Conservation (phyloP, 1,140 invertebrate genomes). For the Pemphigus obesinymphae region DNA sequence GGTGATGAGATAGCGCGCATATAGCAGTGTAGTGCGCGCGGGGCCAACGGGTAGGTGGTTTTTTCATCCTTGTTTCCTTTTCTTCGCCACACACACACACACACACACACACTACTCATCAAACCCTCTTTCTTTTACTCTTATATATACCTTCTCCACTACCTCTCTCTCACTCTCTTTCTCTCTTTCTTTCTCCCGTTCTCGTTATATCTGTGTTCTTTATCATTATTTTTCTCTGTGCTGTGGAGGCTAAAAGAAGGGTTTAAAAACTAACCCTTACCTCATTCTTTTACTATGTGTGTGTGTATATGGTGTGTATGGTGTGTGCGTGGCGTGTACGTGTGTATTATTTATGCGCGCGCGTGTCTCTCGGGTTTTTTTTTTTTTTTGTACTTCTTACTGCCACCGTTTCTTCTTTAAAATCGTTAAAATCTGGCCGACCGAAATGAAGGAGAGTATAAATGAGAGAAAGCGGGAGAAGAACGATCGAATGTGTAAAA, state of each 20-base stretch:
- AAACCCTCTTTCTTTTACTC: constrained; percentile 36
- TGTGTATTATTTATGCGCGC: not conserved
- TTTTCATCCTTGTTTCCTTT: constrained; percentile 38
- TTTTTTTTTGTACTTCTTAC: constrained; percentile 41
- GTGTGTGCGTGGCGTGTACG: not conserved
- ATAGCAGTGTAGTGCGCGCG: not conserved
- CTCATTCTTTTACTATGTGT: not conserved
- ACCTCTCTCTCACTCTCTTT: not conserved
- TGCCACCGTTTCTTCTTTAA: constrained; percentile 43
- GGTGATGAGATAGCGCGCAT: constrained; percentile 16
- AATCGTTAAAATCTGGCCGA: constrained; percentile 48
- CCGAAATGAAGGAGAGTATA: constrained; percentile 46
- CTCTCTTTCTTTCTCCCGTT: not conserved
- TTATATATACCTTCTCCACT: not conserved
- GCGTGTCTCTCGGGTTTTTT: constrained; percentile 17
- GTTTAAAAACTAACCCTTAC: constrained; percentile 40
- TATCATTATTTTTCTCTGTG: not conserved
- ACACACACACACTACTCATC: constrained; percentile 12
- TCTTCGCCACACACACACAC: not conserved
- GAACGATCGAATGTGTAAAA: constrained; percentile 35
- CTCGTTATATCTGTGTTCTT: not conserved
- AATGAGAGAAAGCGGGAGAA: constrained; percentile 45
- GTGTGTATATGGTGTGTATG: not conserved
- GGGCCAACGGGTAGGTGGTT: not conserved
- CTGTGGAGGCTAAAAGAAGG: constrained; percentile 21